Evolutionary conservation across 92 coral and sea anemone species (phyloP), one percentile per base, ranked within the genome.

Genomic region (Ricordea florida): DNA sequence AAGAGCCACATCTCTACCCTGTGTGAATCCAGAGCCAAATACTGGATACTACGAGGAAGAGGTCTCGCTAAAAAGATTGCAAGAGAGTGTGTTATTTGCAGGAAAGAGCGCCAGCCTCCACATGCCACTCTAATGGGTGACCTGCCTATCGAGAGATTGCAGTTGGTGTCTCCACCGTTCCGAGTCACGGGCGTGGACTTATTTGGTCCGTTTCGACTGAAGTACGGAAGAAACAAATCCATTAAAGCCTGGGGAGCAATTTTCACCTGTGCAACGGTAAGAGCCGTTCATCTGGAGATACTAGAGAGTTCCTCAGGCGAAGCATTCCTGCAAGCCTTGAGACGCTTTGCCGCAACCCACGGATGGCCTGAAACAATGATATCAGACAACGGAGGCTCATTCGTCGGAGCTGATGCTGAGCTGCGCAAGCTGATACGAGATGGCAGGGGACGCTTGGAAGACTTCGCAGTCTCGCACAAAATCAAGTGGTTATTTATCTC

Each of bases 131-230:
- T 62, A 33, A 81, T 72, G 51, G 38, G 38, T 44, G 73, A 61
- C 45, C 50, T 81, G 23, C 87, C 87, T 8, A 57, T 58, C 13
- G 66, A 73, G 21, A 36, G 66, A 42, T 3, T 61, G 6, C 48
- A 81, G 40, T 31, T 49, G 1, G 66, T 45, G 23, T 50, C 76
- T 30, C 82, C 78, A 9, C 83, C 71, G 2, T 82, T 82, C 68
- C 53, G 82, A 46, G 88, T 74, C 26, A 82, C 71, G 13, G 82
- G 88, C 2, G 70, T 74, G 32, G 88, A 82, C 30, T 62, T 82
- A 1, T 82, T 74, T 52, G 78, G 88, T 25, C 88, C 88, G 7
- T 82, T 82, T 47, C 59, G 15, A 15, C 65, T 81, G 6, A 80
- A 80, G 52, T 29, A n/a, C 53, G 23, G 65, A 18, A 32, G 83